Percentiles rank a stretch among this genome's conserved stretches.
phyloP scores from a whole-genome alignment of 2,797 vertebrate species.

The Phyllotis vaccarum region DNA sequence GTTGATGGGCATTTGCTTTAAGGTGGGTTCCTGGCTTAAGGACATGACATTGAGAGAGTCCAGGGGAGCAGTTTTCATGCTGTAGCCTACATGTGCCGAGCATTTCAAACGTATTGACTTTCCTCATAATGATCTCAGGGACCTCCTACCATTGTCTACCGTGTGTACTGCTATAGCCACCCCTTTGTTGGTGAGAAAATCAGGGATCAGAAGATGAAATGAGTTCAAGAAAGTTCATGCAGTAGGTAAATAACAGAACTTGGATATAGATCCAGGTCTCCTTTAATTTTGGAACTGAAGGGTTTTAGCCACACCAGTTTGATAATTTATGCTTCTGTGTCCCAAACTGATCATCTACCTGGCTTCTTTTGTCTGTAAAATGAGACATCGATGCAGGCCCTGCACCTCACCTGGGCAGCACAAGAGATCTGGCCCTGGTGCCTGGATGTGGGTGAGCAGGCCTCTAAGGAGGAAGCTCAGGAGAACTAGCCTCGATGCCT shows the following conservation, averaged over 20 bases:
- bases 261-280: neutral
- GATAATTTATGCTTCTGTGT: neutral
- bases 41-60: accelerated
- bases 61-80: neutral
- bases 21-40: neutral
- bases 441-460: neutral
- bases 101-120: neutral
- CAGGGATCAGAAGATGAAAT: neutral
- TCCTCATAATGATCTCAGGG: neutral
- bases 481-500: neutral
- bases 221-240: neutral
- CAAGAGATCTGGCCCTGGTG: neutral
- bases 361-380: neutral
- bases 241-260: neutral
- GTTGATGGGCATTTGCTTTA: neutral
- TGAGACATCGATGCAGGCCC: neutral
- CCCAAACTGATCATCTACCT: neutral
- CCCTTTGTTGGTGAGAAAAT: neutral
- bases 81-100: neutral
- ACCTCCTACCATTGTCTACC: neutral
- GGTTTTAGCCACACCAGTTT: neutral
- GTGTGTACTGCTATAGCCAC: neutral
- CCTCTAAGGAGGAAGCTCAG: neutral
- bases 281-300: slow-evolving; percentile 23
- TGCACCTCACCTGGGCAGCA: neutral